Evolutionary conservation across 2,797 vertebrate species (phyloP).

Genomic region (Poliocrania exsul): DNA sequence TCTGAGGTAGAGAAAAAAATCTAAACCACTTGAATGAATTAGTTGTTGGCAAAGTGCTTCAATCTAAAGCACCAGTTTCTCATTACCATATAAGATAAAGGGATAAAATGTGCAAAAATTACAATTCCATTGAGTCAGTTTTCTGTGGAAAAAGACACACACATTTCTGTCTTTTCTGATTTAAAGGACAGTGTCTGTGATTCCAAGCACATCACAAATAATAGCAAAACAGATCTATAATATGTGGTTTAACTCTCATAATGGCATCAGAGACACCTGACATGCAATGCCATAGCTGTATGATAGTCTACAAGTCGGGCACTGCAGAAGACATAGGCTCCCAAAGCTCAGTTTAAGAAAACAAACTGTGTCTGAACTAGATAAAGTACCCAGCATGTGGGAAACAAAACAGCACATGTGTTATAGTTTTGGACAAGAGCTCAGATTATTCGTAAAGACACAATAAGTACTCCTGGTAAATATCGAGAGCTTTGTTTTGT

Average conservation of each 20-base stretch:
- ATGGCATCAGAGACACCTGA: background rate
- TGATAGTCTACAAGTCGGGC: rapidly evolving
- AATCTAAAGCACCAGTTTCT: background rate
- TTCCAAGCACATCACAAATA: background rate
- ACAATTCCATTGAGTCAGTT: background rate
- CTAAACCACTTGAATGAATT: background rate
- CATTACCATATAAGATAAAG: background rate
- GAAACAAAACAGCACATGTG: background rate
- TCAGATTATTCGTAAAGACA: background rate
- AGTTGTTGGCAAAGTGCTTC: background rate
- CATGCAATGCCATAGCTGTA: background rate
- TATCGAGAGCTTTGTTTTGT: background rate
- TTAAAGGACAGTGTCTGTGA: background rate
- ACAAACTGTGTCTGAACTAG: background rate
- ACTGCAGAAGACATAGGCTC: background rate
- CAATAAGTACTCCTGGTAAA: background rate
- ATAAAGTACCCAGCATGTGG: background rate
- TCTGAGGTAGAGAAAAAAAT: background rate
- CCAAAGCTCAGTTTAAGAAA: background rate
- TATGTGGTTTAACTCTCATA: background rate
- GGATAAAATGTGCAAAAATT: background rate
- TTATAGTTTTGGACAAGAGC: background rate
- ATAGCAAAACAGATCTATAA: background rate
- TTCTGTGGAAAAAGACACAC: background rate
- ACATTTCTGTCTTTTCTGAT: background rate